Evolutionary conservation across 2,888 invertebrate species (phyloP).

Genomic region (Osedax frankpressi): DNA sequence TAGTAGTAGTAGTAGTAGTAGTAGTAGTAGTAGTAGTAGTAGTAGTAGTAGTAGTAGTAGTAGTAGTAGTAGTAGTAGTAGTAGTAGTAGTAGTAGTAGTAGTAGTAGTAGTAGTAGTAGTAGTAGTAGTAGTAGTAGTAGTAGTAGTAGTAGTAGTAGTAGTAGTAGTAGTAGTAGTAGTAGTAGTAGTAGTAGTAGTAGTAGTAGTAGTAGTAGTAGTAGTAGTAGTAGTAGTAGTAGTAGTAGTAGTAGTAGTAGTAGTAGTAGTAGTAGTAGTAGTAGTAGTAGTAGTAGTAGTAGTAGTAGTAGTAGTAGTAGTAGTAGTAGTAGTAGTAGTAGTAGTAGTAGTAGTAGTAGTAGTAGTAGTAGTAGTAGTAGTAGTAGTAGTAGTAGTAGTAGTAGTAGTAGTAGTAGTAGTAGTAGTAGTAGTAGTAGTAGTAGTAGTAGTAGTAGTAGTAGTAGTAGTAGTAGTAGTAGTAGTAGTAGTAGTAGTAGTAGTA

Average conservation of each 20-base stretch:
- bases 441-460: constrained; percentile 3
- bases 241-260: background rate
- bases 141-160: background rate
- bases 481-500: background rate
- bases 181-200: background rate
- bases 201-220: background rate
- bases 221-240: background rate
- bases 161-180: background rate
- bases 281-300: background rate
- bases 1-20: background rate
- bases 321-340: constrained; percentile 3
- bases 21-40: background rate
- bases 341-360: constrained; percentile 10
- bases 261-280: background rate
- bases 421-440: constrained; percentile 7
- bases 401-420: background rate
- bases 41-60: background rate
- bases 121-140: background rate
- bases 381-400: constrained; percentile 3
- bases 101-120: background rate
- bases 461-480: constrained; percentile 9
- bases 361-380: constrained; percentile 7
- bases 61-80: background rate
- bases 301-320: background rate
- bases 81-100: background rate